A percentile compares a stretch with the other conserved stretches of the same genome.
Evolutionary conservation across 2,888 invertebrate genomes (phyloP).

Genomic region (Abrostola triplasia): DNA sequence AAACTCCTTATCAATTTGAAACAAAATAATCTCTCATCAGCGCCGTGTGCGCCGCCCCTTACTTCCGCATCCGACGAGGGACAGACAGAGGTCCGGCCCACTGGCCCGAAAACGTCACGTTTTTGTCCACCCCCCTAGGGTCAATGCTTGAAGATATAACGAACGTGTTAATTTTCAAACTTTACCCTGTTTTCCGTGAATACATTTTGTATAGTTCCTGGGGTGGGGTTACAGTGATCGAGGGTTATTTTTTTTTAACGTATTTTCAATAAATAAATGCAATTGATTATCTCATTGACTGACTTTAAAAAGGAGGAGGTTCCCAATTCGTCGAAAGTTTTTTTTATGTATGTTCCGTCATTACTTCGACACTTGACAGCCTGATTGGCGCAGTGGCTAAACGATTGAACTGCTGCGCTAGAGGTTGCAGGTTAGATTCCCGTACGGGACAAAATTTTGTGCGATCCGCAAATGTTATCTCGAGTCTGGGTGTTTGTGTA

Average conservation of each 20-base stretch:
- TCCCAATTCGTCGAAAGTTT: no score
- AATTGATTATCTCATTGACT: no score
- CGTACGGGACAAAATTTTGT: no score
- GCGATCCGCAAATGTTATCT: no score
- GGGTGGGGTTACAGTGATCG: conserved; percentile 13
- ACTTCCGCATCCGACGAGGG: conserved; percentile 45
- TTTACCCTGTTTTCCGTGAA: conserved; percentile 30
- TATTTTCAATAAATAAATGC: neutral
- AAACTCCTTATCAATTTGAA: conserved; percentile 5
- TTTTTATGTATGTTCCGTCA: no score
- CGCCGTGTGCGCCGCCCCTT: conserved; percentile 22
- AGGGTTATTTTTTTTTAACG: neutral
- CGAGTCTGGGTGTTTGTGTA: no score
- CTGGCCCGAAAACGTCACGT: conserved; percentile 46
- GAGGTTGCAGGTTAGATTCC: no score
- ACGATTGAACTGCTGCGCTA: no score
- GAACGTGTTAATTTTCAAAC: conserved; percentile 54
- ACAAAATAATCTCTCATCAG: conserved; percentile 26
- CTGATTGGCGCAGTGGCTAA: no score
- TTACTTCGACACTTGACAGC: no score
- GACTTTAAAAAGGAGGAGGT: no score
- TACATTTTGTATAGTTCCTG: conserved; percentile 29
- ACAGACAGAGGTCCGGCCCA: conserved; percentile 21
- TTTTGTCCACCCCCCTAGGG: conserved; percentile 47
- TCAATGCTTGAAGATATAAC: conserved; percentile 44